Evolutionary conservation across 2,113 vertebrate species (phyloP).

Genomic region (Solenodon paradoxus): DNA sequence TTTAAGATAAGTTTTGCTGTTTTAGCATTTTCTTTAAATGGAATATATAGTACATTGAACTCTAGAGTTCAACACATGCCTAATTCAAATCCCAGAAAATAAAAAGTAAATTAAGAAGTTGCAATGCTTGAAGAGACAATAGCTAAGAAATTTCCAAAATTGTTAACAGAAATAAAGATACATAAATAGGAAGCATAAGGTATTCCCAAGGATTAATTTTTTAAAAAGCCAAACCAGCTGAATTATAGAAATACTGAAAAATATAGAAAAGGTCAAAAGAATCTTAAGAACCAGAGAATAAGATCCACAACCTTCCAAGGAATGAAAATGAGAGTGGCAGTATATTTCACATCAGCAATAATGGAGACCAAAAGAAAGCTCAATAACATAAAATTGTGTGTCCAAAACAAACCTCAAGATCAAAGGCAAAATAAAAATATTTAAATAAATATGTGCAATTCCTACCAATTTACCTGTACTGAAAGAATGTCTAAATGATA

Average conservation of each 20-base stretch:
- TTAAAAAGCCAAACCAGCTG: background rate
- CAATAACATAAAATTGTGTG: background rate
- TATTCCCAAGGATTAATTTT: background rate
- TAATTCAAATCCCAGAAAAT: background rate
- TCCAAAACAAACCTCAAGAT: background rate
- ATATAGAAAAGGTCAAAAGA: background rate
- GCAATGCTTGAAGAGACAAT: background rate
- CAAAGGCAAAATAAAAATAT: slow-evolving; percentile 8
- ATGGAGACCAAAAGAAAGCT: background rate
- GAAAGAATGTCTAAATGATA: background rate
- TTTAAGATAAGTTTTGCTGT: background rate
- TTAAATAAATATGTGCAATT: background rate
- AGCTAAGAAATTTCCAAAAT: background rate
- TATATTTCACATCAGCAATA: background rate
- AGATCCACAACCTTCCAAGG: background rate
- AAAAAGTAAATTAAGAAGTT: background rate
- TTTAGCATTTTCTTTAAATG: slow-evolving; percentile 7
- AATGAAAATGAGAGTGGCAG: background rate
- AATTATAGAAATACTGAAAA: background rate
- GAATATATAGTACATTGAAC: background rate
- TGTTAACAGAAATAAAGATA: background rate
- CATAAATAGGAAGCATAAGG: background rate
- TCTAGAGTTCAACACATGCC: background rate
- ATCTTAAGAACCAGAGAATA: slow-evolving; percentile 13
- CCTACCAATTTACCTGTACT: background rate